phyloP scores from a whole-genome alignment of 2,113 vertebrate genomes.

The Malurus alboscapulatus region DNA sequence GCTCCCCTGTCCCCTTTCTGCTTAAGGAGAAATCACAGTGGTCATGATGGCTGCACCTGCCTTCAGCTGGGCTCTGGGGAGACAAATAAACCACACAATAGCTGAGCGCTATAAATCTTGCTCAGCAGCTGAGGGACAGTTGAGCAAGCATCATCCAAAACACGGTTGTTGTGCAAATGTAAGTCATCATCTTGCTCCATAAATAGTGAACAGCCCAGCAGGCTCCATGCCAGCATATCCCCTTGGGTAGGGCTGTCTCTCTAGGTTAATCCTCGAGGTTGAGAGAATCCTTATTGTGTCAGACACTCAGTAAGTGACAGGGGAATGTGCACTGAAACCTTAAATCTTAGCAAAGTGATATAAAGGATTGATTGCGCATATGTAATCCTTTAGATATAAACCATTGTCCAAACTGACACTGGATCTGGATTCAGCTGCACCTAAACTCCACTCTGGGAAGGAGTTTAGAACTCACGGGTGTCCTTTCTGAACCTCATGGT shows the following conservation, averaged over 20 bases:
- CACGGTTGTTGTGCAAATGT: neutral
- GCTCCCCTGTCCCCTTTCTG: rapidly evolving
- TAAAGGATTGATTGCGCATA: neutral
- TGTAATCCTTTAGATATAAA: neutral
- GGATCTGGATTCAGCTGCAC: neutral
- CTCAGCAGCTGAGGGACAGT: too few species aligned
- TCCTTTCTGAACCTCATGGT: neutral
- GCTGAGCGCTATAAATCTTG: neutral
- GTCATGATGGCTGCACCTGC: rapidly evolving
- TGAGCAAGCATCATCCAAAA: neutral
- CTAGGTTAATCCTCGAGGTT: neutral
- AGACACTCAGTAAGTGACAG: neutral
- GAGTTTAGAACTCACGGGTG: neutral
- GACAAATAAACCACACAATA: neutral
- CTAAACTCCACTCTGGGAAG: neutral
- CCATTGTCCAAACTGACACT: neutral
- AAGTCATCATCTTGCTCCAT: neutral
- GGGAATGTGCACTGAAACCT: rapidly evolving
- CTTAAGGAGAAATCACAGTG: neutral
- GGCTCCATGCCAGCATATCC: neutral
- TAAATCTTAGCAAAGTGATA: neutral
- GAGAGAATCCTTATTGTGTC: neutral
- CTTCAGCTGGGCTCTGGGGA: neutral
- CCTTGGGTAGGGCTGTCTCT: neutral
- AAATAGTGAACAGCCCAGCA: neutral